Percentiles rank a stretch among this genome's conserved stretches.
Conservation (phyloP, 2,888 invertebrate genomes). For the Agrochola lota region DNA sequence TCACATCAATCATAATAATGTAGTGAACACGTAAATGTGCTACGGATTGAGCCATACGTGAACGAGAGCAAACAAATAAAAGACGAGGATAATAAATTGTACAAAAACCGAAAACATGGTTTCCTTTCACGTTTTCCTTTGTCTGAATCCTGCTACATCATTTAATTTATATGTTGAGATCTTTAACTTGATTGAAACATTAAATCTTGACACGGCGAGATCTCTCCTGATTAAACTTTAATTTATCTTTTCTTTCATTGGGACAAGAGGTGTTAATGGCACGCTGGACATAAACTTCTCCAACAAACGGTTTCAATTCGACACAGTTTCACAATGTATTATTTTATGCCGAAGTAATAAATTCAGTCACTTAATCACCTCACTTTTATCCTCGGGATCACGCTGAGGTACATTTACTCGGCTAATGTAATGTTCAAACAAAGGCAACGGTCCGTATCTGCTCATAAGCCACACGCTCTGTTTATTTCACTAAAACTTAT, state of each 20-base stretch:
- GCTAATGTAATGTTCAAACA: slow-evolving; percentile 64
- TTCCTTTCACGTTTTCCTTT: slow-evolving; percentile 30
- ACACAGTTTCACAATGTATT: slow-evolving; percentile 31
- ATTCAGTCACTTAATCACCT: slow-evolving; percentile 36
- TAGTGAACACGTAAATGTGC: slow-evolving; percentile 58
- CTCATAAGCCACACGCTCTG: slow-evolving; percentile 72
- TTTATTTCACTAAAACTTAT: slow-evolving; percentile 67
- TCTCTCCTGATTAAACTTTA: slow-evolving; percentile 13
- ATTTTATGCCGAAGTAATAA: slow-evolving; percentile 29
- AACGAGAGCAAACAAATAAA: slow-evolving; percentile 50
- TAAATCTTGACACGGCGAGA: slow-evolving; percentile 7
- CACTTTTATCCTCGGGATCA: slow-evolving; percentile 44
- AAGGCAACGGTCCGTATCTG: slow-evolving; percentile 67
- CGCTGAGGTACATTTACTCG: slow-evolving; percentile 52
- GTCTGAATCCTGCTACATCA: background rate
- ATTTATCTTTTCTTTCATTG: slow-evolving; percentile 22
- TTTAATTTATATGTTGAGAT: background rate
- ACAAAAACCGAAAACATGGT: slow-evolving; percentile 12
- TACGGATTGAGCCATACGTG: slow-evolving; percentile 32
- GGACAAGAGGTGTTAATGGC: slow-evolving; percentile 7
- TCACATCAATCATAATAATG: slow-evolving; percentile 62
- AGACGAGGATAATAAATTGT: slow-evolving; percentile 13
- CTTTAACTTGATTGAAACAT: slow-evolving; percentile 36
- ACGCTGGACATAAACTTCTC: slow-evolving; percentile 2
- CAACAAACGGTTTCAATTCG: slow-evolving; percentile 25